Conservation (phyloP, 2,797 vertebrate species). For the Sarcophilus harrisii region DNA sequence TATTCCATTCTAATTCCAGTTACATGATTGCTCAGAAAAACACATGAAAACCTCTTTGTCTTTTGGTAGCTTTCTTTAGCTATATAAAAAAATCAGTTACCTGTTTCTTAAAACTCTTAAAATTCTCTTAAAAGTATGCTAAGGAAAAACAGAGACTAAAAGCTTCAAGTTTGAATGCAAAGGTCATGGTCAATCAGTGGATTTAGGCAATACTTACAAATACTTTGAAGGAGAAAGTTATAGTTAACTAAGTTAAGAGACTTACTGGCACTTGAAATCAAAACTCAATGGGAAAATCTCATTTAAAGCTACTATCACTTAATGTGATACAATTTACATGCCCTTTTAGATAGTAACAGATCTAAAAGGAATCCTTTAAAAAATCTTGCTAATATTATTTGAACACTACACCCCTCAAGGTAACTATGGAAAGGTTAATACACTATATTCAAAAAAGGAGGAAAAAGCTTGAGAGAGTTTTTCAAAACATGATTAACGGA, state of each 20-base stretch:
- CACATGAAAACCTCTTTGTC: background rate
- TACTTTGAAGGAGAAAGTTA: background rate
- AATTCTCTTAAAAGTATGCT: background rate
- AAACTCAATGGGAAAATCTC: background rate
- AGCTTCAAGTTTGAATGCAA: background rate
- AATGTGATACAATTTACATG: background rate
- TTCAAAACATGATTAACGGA: background rate
- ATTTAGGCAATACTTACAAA: background rate
- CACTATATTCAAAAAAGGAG: background rate
- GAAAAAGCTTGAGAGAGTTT: background rate
- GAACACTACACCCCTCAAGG: background rate
- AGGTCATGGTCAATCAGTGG: background rate
- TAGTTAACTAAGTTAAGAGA: background rate
- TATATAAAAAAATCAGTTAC: background rate
- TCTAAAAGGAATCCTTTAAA: background rate
- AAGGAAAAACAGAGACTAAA: background rate
- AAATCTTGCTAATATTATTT: background rate
- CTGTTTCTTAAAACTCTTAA: background rate
- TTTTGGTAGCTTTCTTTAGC: background rate
- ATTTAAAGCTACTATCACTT: background rate
- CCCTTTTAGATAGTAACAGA: background rate
- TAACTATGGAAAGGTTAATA: background rate
- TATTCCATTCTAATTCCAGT: background rate
- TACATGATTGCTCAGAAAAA: background rate
- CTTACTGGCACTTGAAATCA: background rate